Conservation (phyloP, 1,140 invertebrate genomes). For the Lepidurus apus region DNA sequence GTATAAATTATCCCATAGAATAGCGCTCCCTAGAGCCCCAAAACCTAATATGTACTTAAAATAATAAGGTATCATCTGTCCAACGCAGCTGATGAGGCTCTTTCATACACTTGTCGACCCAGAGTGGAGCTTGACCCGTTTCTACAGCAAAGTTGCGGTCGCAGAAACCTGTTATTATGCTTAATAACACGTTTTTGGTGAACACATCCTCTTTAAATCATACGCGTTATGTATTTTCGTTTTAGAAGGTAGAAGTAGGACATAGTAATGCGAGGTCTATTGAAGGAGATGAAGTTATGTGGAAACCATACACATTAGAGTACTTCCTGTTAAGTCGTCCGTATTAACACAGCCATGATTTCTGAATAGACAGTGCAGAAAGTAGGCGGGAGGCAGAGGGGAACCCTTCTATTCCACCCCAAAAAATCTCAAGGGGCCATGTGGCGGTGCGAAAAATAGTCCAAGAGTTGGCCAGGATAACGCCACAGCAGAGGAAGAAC, state of each 20-base stretch:
- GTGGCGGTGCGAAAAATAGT: conserved; percentile 1
- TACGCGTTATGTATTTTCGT: too few species aligned
- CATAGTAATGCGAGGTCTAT: background rate
- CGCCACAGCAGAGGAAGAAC: background rate
- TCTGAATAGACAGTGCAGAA: background rate
- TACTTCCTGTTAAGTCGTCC: background rate
- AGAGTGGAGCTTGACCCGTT: background rate
- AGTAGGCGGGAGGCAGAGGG: background rate
- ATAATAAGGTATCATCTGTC: conserved; percentile 4
- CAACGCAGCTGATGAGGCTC: background rate
- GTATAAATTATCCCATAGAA: background rate
- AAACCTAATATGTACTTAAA: background rate
- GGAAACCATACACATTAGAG: background rate
- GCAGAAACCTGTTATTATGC: background rate
- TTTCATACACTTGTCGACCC: background rate
- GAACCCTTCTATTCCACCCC: background rate
- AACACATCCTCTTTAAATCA: too few species aligned
- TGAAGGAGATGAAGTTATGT: background rate
- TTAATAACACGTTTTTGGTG: background rate
- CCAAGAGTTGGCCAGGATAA: background rate
- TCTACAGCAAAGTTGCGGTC: background rate
- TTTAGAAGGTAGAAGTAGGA: background rate
- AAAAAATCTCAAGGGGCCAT: background rate
- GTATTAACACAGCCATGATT: background rate
- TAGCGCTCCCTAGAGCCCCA: background rate